Evolutionary conservation across 2,113 vertebrate genomes (phyloP).

Genomic region (Gila orcuttii): DNA sequence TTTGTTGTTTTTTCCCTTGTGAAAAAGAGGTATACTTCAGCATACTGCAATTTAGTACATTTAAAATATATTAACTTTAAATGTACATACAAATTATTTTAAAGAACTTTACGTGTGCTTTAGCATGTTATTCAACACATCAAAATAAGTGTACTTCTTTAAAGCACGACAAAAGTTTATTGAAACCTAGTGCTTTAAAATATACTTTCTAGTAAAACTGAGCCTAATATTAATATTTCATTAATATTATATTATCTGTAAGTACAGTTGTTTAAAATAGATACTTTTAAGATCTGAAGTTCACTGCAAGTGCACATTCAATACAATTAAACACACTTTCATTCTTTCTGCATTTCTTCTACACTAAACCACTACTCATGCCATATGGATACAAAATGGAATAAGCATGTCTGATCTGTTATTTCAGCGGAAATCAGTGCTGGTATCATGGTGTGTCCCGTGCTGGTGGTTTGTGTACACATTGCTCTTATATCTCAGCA

Average conservation of each 20-base stretch:
- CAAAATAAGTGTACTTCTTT: not conserved
- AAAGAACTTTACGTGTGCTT: not conserved
- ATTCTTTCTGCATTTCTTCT: not conserved
- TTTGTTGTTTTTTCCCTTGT: not conserved
- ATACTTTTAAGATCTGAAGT: too few relatives aligned
- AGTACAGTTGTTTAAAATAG: not conserved
- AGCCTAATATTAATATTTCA: not conserved
- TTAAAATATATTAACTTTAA: not conserved
- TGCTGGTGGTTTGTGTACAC: constrained; percentile 10
- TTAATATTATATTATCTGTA: not conserved
- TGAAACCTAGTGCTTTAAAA: not conserved
- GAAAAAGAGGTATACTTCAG: not conserved
- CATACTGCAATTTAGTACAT: not conserved
- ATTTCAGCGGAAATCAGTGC: constrained; percentile 23
- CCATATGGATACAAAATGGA: not conserved
- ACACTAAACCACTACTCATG: not conserved
- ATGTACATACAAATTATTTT: not conserved
- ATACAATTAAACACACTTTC: not conserved
- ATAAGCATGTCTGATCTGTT: not conserved
- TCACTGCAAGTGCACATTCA: too few relatives aligned
- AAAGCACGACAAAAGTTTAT: not conserved
- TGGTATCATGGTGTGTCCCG: not conserved
- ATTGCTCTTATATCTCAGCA: constrained; percentile 45
- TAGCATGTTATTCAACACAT: not conserved
- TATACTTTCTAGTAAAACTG: not conserved